Evolutionary conservation across 2,797 vertebrate species (phyloP), one percentile per base, ranked within the genome.

Genomic region (Eutrigla gurnardus): DNA sequence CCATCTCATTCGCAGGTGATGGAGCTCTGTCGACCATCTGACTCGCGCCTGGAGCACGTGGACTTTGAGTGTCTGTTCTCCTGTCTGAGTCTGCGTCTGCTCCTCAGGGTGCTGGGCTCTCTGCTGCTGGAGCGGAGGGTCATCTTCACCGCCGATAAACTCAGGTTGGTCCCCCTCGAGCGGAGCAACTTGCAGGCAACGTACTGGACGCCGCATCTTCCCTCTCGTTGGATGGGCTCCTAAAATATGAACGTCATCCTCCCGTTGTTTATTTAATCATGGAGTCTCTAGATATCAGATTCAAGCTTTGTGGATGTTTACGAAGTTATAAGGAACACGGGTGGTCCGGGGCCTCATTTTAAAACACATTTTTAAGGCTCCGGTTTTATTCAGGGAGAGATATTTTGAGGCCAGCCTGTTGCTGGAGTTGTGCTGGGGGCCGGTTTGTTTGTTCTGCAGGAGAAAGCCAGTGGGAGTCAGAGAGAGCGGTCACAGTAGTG

Each of bases 61-160:
- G 96, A 99, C 86, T 99, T 99, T 0, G 96, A 98, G 88, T 97
- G 97, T 77, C 92, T 99, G 73, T 98, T 99, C 90, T 94, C 95
- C 37, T 98, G 96, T 1, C 95, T 99, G 88, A 97, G 96, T 5
- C 89, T 98, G 78, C 94, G 97, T 63, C 96, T 97, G 66, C 95
- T 99, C 63, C 94, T 98, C 70, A 92, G 96, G 49, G 96, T 99
- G 61, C 95, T 99, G 4, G 96, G 97, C 61, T 98, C 97, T 32
- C 88, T 99, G 81, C 95, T 99, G 63, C 93, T 99, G 81, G 98
- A 99, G 85, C 94, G 98, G 71, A 94, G 98, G 83, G 97, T 99
- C 86, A 98, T 99, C 90, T 97, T 99, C 65, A 96, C 97, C 0
- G 97, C 98, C 1, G 96, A 99, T 90, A 99, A 97, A 80, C 97